A percentile compares a stretch with the other conserved stretches of the same genome.
phyloP scores from a whole-genome alignment of 2,113 vertebrate genomes.

The Spermophilus dauricus region DNA sequence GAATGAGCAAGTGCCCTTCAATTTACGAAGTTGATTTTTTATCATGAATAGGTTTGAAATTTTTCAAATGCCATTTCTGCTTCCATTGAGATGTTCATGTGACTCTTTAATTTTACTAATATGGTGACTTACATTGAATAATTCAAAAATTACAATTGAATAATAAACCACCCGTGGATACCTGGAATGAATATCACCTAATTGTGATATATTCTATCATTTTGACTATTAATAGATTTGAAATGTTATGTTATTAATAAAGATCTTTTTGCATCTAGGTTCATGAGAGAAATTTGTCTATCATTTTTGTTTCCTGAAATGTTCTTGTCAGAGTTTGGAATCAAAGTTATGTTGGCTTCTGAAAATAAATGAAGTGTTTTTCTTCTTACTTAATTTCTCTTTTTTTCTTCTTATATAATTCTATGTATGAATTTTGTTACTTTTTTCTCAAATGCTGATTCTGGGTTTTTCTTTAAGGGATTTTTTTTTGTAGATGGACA shows the following conservation, averaged over 20 bases:
- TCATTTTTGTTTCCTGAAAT: constrained; percentile 4
- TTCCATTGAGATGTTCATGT: background rate
- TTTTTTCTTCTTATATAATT: background rate
- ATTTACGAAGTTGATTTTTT: background rate
- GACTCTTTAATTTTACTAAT: background rate
- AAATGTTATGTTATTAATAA: constrained; percentile 4
- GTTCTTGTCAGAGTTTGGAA: background rate
- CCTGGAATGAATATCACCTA: background rate
- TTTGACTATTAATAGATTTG: background rate
- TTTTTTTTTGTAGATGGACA: background rate
- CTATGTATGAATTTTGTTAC: background rate
- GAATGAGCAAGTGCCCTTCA: constrained; percentile 47
- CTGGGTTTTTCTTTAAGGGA: constrained; percentile 19
- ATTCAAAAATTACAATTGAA: background rate
- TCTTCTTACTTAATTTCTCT: background rate
- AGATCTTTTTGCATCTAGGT: background rate
- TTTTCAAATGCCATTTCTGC: constrained; percentile 43
- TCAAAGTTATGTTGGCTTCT: constrained; percentile 6
- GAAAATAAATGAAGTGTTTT: background rate
- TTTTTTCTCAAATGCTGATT: background rate
- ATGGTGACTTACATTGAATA: background rate
- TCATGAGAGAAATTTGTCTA: background rate
- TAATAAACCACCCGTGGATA: constrained; percentile 9
- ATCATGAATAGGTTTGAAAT: background rate
- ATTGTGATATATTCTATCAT: constrained; percentile 2